These are phyloP conservation scores for Zelleria hepariella DNA, from an alignment of 2,888 invertebrate genomes.

Conservation along the genomic window DNA sequence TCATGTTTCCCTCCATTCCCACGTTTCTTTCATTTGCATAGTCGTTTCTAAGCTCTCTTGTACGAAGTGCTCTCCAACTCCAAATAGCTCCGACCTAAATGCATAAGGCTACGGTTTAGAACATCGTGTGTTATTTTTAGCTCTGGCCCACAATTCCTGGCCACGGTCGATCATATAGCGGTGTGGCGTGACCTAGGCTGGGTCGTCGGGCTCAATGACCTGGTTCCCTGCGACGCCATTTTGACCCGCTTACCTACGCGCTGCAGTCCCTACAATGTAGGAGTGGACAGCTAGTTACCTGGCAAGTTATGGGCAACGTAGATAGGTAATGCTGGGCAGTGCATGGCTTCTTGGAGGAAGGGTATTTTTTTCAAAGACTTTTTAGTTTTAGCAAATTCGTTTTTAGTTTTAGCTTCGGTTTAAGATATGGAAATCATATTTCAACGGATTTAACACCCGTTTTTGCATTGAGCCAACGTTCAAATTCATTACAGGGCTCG, in stretches of 20 bases:
- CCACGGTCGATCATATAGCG: neutral
- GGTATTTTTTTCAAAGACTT: no score
- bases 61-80: neutral
- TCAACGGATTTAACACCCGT: no score
- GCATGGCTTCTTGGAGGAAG: neutral
- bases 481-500: no score
- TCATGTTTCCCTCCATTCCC: neutral
- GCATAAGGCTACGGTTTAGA: neutral
- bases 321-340: neutral
- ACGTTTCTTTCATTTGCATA: neutral
- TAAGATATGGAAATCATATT: no score
- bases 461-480: no score
- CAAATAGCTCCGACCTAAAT: neutral
- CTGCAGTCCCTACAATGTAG: neutral
- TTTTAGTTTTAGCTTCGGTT: no score
- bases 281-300: neutral
- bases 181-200: neutral
- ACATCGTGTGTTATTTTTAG: neutral
- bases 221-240: conserved; percentile 1
- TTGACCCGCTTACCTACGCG: neutral
- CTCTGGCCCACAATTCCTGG: neutral
- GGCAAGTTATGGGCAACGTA: neutral
- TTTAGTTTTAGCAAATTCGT: no score
- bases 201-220: neutral
- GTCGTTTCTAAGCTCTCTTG: neutral